phyloP scores from a whole-genome alignment of 2,113 vertebrate genomes.

The Ranitomeya variabilis region DNA sequence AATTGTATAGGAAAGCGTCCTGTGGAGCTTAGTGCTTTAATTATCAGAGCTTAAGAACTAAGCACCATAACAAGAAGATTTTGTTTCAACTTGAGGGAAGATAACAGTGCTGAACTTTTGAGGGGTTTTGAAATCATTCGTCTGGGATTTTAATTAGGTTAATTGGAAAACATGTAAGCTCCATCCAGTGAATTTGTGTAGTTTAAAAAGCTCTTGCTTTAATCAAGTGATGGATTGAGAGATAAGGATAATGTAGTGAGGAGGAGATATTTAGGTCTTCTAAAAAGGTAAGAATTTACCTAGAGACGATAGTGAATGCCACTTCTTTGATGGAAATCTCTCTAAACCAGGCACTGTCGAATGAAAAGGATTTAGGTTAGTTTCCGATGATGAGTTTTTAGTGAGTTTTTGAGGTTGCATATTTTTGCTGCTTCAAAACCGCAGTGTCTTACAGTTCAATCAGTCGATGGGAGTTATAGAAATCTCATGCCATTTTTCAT shows the following conservation, averaged over 20 bases:
- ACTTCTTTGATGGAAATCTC: too few species aligned
- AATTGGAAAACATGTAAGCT: slow-evolving; percentile 54
- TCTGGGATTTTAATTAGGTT: slow-evolving; percentile 57
- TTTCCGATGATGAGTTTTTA: too few species aligned
- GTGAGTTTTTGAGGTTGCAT: too few species aligned
- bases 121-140: slow-evolving; percentile 40
- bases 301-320: too few species aligned
- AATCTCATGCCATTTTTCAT: too few species aligned
- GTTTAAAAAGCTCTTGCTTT: slow-evolving; percentile 21
- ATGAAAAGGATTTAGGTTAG: too few species aligned
- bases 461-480: too few species aligned
- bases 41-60: slow-evolving; percentile 57
- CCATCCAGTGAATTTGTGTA: neutral
- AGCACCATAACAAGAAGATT: slow-evolving; percentile 54
- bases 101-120: slow-evolving; percentile 47
- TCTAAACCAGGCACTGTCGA: too few species aligned
- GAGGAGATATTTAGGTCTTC: neutral
- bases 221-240: slow-evolving; percentile 29
- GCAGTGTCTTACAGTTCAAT: too few species aligned
- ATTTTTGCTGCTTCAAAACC: too few species aligned
- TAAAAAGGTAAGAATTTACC: neutral
- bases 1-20: neutral
- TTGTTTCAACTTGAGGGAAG: slow-evolving; percentile 45
- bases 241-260: neutral
- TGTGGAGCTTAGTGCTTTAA: slow-evolving; percentile 50